A percentile compares a stretch with the other conserved stretches of the same genome.
phyloP scores from a whole-genome alignment of 2,113 vertebrate genomes.

The Oreotrochilus melanogaster region DNA sequence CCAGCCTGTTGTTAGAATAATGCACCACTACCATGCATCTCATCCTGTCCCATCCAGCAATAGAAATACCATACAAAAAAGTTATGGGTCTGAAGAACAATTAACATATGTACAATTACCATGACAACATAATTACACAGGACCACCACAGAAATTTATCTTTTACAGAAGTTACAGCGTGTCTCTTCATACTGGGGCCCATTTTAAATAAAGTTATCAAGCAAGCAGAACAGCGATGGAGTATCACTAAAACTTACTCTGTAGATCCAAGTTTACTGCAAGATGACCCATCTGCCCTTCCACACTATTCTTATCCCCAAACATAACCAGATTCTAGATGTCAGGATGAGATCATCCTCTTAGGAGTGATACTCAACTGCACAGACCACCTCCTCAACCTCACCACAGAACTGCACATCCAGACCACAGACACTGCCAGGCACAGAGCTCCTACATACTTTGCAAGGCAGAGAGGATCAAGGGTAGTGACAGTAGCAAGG shows the following conservation, averaged over 20 bases:
- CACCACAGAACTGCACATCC: neutral
- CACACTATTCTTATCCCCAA: neutral
- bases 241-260: neutral
- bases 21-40: neutral
- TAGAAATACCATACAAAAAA: neutral
- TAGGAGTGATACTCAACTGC: neutral
- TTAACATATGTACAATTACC: neutral
- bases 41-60: neutral
- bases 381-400: neutral
- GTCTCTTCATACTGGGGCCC: neutral
- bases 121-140: neutral
- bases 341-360: neutral
- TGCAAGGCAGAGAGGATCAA: neutral
- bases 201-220: neutral
- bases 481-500: neutral
- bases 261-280: neutral
- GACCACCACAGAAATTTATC: neutral
- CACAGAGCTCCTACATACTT: fast-evolving
- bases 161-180: neutral
- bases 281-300: neutral
- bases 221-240: neutral
- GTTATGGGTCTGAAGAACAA: neutral
- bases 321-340: neutral
- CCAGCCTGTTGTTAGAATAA: neutral
- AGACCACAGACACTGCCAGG: neutral